Evolutionary conservation across 2,797 vertebrate genomes (phyloP).

Genomic region (Crocidura indochinensis): DNA sequence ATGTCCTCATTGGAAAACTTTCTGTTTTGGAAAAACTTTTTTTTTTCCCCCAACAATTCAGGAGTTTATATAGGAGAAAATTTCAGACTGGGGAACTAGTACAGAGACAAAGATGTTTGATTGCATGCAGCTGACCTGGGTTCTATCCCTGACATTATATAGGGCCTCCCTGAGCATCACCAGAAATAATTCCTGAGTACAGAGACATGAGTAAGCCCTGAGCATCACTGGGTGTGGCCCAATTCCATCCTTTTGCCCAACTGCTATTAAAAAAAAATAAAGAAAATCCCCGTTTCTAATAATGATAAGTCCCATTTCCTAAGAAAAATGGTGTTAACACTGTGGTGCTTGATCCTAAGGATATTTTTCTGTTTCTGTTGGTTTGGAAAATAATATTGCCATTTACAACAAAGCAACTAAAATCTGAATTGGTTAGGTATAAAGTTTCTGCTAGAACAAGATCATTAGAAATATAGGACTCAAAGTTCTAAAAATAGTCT

Average conservation of each 20-base stretch:
- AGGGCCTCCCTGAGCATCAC: no score
- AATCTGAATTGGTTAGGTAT: neutral
- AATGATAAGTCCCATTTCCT: neutral
- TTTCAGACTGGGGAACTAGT: no score
- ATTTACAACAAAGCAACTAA: neutral
- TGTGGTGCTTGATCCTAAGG: neutral
- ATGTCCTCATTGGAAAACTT: neutral
- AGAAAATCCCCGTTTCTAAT: no score
- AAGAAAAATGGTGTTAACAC: neutral
- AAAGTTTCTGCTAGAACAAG: slow-evolving; percentile 39
- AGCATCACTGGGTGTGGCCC: no score
- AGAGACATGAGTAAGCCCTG: no score
- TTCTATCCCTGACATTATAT: no score
- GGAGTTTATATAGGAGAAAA: neutral
- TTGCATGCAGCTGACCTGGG: no score
- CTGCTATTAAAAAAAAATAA: no score
- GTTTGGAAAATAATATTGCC: neutral
- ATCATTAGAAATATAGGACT: slow-evolving; percentile 14
- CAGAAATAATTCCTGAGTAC: no score
- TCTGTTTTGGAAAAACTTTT: neutral
- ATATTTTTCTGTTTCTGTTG: neutral
- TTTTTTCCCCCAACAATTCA: neutral
- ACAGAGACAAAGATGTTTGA: no score
- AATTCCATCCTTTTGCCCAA: no score
- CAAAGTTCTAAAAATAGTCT: slow-evolving; percentile 30